Evolutionary conservation across 1,140 invertebrate species (phyloP).

Genomic region (Drosophila quadrilineata): DNA sequence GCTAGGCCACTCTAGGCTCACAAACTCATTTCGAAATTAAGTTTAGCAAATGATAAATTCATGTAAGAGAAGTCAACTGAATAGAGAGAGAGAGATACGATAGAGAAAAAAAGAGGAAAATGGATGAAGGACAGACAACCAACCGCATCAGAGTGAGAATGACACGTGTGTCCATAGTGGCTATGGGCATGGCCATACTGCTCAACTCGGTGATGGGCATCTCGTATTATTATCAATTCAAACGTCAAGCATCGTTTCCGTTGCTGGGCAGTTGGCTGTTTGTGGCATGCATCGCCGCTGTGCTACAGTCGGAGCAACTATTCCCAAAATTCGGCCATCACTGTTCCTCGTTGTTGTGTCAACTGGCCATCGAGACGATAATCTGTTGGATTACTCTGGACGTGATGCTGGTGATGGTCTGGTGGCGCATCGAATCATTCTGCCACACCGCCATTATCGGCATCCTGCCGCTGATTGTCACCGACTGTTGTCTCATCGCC

Average conservation of each 20-base stretch:
- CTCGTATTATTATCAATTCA: conserved; percentile 51
- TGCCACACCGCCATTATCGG: conserved; percentile 56
- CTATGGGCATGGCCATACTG: conserved; percentile 46
- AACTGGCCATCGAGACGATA: conserved; percentile 36
- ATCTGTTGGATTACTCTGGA: conserved; percentile 56
- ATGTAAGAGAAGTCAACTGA: too few relatives aligned
- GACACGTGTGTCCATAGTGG: conserved; percentile 19
- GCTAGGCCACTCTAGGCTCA: too few relatives aligned
- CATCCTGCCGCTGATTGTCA: conserved; percentile 31
- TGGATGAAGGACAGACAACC: too few relatives aligned
- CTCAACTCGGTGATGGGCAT: conserved; percentile 56
- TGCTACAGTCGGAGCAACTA: conserved; percentile 43
- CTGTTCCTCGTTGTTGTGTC: conserved; percentile 7
- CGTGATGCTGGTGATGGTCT: conserved; percentile 49
- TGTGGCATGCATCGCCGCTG: conserved; percentile 45
- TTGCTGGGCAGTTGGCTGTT: conserved; percentile 57
- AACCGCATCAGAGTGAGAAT: too few relatives aligned
- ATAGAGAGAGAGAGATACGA: background rate
- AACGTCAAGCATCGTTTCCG: conserved; percentile 32
- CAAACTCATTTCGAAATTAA: too few relatives aligned
- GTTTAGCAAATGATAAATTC: too few relatives aligned
- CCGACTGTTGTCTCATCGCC: conserved; percentile 41
- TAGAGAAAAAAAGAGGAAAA: too few relatives aligned
- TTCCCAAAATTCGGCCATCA: conserved; percentile 15
- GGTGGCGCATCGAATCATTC: conserved; percentile 51